Evolutionary conservation across 1,140 invertebrate species (phyloP).

Genomic region (Zaprionus africanus): DNA sequence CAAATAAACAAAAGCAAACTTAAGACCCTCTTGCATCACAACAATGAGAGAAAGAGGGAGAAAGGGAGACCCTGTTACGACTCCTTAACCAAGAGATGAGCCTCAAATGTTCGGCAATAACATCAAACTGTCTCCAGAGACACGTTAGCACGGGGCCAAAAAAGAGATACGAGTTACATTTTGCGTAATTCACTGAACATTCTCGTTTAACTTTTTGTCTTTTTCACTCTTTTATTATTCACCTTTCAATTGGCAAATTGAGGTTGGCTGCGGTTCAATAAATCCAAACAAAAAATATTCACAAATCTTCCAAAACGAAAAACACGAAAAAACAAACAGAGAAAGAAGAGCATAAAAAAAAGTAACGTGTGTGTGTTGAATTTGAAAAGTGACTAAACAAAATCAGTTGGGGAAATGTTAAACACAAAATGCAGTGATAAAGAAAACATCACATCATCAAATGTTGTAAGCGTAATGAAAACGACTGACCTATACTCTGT

Average conservation of each 20-base stretch:
- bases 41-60: not conserved
- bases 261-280: conserved; percentile 64
- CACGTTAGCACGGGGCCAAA: conserved; percentile 1
- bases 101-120: conserved; percentile 51
- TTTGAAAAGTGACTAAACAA: conserved; percentile 21
- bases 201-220: conserved; percentile 15
- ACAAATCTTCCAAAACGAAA: conserved; percentile 37
- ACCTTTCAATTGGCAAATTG: conserved; percentile 65
- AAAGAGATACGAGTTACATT: conserved; percentile 30
- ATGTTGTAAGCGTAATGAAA: not conserved
- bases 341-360: not conserved
- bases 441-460: not conserved
- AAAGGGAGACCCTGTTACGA: not conserved
- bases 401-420: conserved; percentile 27
- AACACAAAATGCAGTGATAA: conserved; percentile 10
- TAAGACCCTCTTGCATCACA: conserved; percentile 20
- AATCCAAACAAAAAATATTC: conserved; percentile 63
- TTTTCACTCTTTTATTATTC: conserved; percentile 13
- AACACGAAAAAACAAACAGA: conserved; percentile 14
- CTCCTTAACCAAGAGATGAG: conserved; percentile 34
- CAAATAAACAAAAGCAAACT: conserved; percentile 72
- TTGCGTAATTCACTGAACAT: conserved; percentile 49
- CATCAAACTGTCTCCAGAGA: conserved; percentile 68
- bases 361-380: not conserved
- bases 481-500: not conserved